A percentile compares a stretch with the other conserved stretches of the same genome.
These are phyloP conservation scores for Marcusenius ussheri DNA, from an alignment of 2,113 vertebrate species.

Conservation along the genomic window DNA sequence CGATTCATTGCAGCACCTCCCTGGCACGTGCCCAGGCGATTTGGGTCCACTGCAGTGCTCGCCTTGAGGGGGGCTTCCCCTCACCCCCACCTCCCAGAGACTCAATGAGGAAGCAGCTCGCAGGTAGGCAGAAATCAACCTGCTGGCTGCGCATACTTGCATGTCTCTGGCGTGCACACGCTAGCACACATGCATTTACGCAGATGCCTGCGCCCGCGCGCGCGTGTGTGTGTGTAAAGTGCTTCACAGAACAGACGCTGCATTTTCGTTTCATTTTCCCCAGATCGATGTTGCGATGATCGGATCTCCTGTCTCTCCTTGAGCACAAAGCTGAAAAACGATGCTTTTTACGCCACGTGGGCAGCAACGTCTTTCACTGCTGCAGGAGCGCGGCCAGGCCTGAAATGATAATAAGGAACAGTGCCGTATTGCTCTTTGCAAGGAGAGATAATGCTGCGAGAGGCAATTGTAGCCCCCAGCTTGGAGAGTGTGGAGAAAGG, in stretches of 20 bases:
- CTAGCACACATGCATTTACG: background rate
- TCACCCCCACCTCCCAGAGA: background rate
- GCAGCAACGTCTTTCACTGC: background rate
- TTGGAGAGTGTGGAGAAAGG: background rate
- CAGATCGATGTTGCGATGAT: background rate
- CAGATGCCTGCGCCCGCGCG: too few relatives aligned
- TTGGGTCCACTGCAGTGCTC: slow-evolving; percentile 5
- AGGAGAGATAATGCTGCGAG: background rate
- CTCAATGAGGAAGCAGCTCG: background rate
- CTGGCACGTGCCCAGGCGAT: slow-evolving; percentile 6
- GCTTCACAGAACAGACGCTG: background rate
- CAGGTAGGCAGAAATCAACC: background rate
- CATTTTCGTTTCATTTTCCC: background rate
- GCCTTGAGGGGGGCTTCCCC: background rate
- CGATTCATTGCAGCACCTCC: slow-evolving; percentile 13
- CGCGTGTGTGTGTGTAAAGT: background rate
- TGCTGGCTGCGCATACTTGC: background rate
- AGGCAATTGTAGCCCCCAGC: background rate
- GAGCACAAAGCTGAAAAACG: background rate
- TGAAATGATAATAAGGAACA: background rate
- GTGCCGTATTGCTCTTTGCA: background rate
- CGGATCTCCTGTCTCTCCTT: background rate
- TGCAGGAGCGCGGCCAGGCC: background rate
- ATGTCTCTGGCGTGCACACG: background rate
- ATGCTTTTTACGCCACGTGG: background rate